phyloP scores from a whole-genome alignment of 2,113 vertebrate genomes.

The Opisthocomus hoazin region DNA sequence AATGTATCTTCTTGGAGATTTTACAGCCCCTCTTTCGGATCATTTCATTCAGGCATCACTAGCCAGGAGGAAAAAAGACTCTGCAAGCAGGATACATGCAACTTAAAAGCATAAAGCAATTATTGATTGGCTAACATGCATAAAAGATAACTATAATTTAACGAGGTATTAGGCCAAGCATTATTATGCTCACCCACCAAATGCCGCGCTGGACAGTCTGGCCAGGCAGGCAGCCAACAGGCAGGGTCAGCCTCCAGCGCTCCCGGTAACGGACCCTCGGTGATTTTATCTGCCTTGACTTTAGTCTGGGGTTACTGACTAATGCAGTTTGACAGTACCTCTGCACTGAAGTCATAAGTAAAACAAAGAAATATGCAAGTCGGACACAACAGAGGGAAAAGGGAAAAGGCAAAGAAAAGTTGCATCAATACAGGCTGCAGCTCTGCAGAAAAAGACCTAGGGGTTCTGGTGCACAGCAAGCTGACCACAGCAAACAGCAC shows the following conservation, averaged over 20 bases:
- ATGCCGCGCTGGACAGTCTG: background rate
- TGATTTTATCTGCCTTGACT: background rate
- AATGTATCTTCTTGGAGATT: background rate
- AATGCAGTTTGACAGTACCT: background rate
- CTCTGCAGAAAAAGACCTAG: background rate
- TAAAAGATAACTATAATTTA: background rate
- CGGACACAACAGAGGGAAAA: background rate
- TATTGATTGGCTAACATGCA: background rate
- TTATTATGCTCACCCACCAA: background rate
- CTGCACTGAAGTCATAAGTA: background rate
- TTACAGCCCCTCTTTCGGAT: background rate
- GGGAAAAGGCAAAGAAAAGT: background rate
- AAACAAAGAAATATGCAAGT: background rate
- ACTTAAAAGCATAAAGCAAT: background rate
- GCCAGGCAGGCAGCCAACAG: background rate
- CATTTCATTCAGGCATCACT: background rate
- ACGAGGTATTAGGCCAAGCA: background rate
- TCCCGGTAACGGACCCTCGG: background rate
- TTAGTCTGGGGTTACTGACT: background rate
- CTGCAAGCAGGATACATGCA: background rate
- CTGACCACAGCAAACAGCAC: background rate
- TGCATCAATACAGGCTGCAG: background rate
- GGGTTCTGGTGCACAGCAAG: background rate
- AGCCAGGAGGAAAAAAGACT: background rate
- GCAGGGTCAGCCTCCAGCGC: background rate